Base-by-base conservation (phyloP, 2,888 invertebrate species). In the Dascillus cervinus region DNA sequence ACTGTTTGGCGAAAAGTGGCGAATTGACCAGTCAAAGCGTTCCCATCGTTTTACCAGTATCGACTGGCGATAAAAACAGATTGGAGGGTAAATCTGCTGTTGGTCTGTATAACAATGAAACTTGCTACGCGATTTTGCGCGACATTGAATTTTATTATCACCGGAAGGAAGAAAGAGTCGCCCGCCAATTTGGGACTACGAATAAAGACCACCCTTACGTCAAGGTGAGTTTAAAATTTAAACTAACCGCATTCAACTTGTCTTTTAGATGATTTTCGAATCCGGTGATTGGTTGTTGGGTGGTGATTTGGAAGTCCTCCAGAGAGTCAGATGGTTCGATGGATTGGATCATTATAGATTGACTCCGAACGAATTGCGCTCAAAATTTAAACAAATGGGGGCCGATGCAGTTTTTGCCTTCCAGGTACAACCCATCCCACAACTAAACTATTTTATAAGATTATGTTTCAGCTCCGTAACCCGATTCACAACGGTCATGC, bases 401-500 rank as follows among this genome's bases (percentile, higher is more conserved):
- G 95, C 97, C 3, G 98, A 99, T 66, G 94, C 94, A 0, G 86
- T 98, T 3, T 98, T 98, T 66, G 98, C 96, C 5, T 98, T 98
- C 67, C 95, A 91, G 67, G 69, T 75, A 33, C n/a, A n/a, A 6
- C 9, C 4, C 9, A 20, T 9, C 4, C 13, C 8, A 11, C 14
- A 10, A 13, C 12, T 10, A 2, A 19, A 12, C 6, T 22, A 8
- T 8, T 17, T 24, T 4, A 17, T 13, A 14, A 22, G 9, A n/a
- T n/a, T n/a, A n/a, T n/a, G n/a, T 22, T 30, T 2, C 13, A 37
- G 37, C 22, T 37, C 6, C 77, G 98, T 31, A 98, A 98, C 68
- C 98, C 98, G 1, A 91, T 98, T 44, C 98, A 98, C 68, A 98
- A 99, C 62, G 98, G 98, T 0, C 98, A 98, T 65, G 97, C 96